Evolutionary conservation across 2,797 vertebrate genomes (phyloP), one percentile per base, ranked within the genome.

Genomic region (Poeciliopsis paucimaculata): DNA sequence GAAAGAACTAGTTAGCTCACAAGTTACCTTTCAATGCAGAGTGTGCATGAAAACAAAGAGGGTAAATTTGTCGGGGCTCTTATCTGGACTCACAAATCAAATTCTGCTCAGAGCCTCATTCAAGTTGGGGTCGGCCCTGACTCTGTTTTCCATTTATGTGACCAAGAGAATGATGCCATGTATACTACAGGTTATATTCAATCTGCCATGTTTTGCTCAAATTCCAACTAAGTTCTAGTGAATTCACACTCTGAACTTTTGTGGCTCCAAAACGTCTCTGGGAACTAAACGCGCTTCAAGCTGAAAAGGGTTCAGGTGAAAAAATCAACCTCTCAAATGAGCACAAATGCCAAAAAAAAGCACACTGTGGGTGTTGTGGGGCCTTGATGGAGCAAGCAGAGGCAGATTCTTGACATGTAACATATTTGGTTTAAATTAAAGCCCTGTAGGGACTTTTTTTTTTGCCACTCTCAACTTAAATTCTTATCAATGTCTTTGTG

Each of bases 371-470:
- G 84, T 83, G 86, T 68, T 84, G 84, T 86, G 86, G 79, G 77
- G 81, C 83, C 81, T 79, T 82, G 46, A 90, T 78, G 72, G 84
- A 89, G 90, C 93, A 89, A 92, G 93, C 86, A 80, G 87, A 86
- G 89, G 89, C 89, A 92, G 90, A 93, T 92, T 93, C 92, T 91
- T 94, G 93, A 95, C 94, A 94, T 95, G 90, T 94, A 94, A 95
- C 93, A 94, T 93, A 94, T 94, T 82, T 64, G 76, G 85, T 88
- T 92, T 94, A 94, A 92, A 94, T 94, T 87, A 94, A 94, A 94
- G 89, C 86, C 92, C 94, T 94, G 90, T 43, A 86, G 94, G 95
- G 93, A 93, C 75, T 83, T 78, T 80, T 78, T 82, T 76, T 80
- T 77, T 76, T 51, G 39, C 47, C 85, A 78, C 76, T 75, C 79